Conservation (phyloP, 2,113 vertebrate genomes). For the Ranitomeya variabilis region DNA sequence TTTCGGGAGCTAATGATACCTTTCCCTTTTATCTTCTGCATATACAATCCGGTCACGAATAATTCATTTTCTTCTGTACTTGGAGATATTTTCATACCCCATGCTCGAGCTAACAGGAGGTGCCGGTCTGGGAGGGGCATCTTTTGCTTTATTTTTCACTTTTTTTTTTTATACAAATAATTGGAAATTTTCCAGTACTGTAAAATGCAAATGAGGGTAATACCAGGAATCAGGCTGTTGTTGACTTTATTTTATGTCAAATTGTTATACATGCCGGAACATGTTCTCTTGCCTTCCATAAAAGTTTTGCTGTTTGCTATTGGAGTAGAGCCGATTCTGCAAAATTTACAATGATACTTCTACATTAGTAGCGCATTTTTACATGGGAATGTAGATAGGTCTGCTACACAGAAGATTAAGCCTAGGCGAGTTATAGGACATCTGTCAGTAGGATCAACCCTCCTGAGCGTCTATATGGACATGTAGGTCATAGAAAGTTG, state of each 20-base stretch:
- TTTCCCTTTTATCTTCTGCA: background rate
- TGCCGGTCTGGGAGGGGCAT: background rate
- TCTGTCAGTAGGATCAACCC: no score
- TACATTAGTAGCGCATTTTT: no score
- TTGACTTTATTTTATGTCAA: background rate
- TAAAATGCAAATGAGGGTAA: background rate
- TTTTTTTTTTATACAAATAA: background rate
- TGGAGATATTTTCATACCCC: background rate
- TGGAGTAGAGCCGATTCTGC: background rate
- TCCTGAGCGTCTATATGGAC: no score
- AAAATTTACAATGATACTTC: background rate
- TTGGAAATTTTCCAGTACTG: background rate
- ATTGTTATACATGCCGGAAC: background rate
- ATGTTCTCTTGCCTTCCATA: background rate
- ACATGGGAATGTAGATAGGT: no score
- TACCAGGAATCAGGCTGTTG: background rate
- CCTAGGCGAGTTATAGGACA: no score
- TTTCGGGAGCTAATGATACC: slow-evolving; percentile 36
- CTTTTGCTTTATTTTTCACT: background rate
- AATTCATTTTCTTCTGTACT: slow-evolving; percentile 15
- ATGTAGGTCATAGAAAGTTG: no score
- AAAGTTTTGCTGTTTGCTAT: background rate
- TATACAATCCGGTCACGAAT: background rate
- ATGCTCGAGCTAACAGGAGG: background rate
- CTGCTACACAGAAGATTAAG: no score